phyloP scores from a whole-genome alignment of 1,140 invertebrate genomes.

The Macrosteles quadrilineatus region DNA sequence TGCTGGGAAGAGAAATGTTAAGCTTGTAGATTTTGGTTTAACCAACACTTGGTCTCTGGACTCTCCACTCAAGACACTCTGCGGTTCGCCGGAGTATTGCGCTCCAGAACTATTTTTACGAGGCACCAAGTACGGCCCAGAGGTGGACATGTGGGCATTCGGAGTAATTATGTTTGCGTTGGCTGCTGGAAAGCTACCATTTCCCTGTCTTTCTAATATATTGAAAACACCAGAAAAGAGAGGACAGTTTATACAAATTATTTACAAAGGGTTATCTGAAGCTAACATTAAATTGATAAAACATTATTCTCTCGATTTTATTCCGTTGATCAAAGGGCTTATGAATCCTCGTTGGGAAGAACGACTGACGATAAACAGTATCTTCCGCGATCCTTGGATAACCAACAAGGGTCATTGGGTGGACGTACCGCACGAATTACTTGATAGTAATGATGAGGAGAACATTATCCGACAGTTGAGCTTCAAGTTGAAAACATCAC shows the following conservation, averaged over 20 bases:
- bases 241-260: background rate
- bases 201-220: constrained; percentile 45
- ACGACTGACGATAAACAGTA: background rate
- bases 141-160: constrained; percentile 76
- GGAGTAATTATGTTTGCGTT: constrained; percentile 69
- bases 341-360: background rate
- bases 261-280: constrained; percentile 5
- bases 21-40: constrained; percentile 75
- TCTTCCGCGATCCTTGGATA: constrained; percentile 22
- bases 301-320: background rate
- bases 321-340: background rate
- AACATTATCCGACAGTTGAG: constrained; percentile 3
- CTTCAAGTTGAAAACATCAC: background rate
- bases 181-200: constrained; percentile 66
- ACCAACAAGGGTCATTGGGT: background rate
- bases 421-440: background rate
- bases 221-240: background rate
- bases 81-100: constrained; percentile 74
- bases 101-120: constrained; percentile 69
- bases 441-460: background rate
- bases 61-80: constrained; percentile 64
- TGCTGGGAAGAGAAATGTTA: constrained; percentile 62
- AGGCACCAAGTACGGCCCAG: constrained; percentile 66
- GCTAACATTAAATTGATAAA: background rate
- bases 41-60: constrained; percentile 63